Evolutionary conservation across 2,888 invertebrate species (phyloP), one percentile per base, ranked within the genome.

Genomic region (Megamerina dolium): DNA sequence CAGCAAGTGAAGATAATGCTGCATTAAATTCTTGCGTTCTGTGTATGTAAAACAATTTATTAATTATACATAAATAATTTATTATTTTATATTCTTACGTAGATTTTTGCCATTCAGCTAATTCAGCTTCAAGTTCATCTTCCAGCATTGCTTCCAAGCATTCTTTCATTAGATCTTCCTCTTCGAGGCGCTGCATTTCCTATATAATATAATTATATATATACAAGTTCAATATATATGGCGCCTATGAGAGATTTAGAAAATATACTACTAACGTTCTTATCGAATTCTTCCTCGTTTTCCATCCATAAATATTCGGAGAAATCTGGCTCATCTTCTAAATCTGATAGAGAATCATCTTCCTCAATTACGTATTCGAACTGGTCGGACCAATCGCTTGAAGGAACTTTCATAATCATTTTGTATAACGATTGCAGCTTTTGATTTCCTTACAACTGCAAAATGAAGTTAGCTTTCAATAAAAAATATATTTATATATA

Each of bases 301-400:
- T 91, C 92, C 91, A 92, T 92, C 93, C 92, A 92, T 77, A 91
- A 79, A 64, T 90, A 91, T 61, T 92, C 91, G 0, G 87, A 85
- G 67, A 91, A 92, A 70, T 91, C 90, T 40, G 64, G 62, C 46
- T 68, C 68, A 48, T 67, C 64, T 39, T 63, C 63, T 36, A 64
- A 51, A 48, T 67, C 68, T 34, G 63, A 66, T 31, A 67, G 53
- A 10, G 66, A 62, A 45, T 70, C 68, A 45, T 67, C 63, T 37
- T 69, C 68, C 41, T 68, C 66, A 50, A 65, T 58, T 40, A 63
- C 52, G 39, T 63, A 61, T 48, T 68, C 64, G 43, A 66, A 61
- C 56, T 66, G 65, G 48, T 69, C 69, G 39, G 63, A 61, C 66
- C 68, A 68, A 52, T 69, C 70, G 53, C 56, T 65, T 50, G 65